Evolutionary conservation across 2,113 vertebrate species (phyloP), one percentile per base, ranked within the genome.

Genomic region (Osmerus eperlanus): DNA sequence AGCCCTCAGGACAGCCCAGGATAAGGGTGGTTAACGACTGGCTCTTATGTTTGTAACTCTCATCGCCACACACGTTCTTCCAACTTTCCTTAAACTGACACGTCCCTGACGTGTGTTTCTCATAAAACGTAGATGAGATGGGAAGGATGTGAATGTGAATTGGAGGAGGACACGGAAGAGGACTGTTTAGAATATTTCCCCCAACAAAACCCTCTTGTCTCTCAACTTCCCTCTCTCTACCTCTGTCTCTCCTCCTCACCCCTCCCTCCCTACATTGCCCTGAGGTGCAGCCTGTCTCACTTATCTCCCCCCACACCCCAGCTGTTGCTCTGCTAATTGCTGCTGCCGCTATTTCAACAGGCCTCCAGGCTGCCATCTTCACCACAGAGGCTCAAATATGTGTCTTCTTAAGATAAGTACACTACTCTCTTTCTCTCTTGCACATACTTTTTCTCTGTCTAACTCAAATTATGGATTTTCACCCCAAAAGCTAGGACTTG

Each of bases 1-100:
- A 47, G 41, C 41, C 7, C 7, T 2, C 41, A 47, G 41, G 8
- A 47, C 41, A 47, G 41, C 41, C 41, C 41, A 47, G 41, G 41
- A 47, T 47, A 47, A 11, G 41, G 41, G 41, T 47, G 9, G 41
- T 47, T 47, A 47, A 12, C 32, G 32, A 36, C 29, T 28, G 66
- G 53, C 53, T 56, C 47, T 68, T 68, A 68, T 68, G 54, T 68
- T 53, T 25, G 54, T 68, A 55, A 29, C 54, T 56, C 52, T 54
- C 18, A 9, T 11, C 23, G 28, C n/a, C 16, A 18, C n/a, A 23
- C 67, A 55, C 28, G 53, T 54, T 25, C n/a, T 53, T 54, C 52
- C 29, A 52, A 68, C 41, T 53, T 53, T 21, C 51, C 28, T 53
- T 68, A 53, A 54, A 68, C 16, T 25, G 51, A 53, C 66, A 68